These are phyloP conservation scores for Heloderma charlesbogerti DNA, from an alignment of 2,113 vertebrate species.

Conservation along the genomic window DNA sequence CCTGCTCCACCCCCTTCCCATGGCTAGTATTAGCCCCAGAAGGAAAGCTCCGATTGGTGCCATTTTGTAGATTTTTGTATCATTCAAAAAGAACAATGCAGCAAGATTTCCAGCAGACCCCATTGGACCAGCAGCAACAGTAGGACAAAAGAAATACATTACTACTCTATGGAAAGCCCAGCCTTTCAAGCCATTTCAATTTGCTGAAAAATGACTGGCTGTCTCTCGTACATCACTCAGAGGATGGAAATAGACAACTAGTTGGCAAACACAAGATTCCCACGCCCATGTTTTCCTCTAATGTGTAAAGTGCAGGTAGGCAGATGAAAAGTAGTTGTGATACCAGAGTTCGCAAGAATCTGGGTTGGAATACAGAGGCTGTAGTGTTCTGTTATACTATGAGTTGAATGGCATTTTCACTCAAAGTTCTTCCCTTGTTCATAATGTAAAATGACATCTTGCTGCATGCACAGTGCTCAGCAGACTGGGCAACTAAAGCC, in stretches of 20 bases:
- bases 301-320: too few relatives aligned
- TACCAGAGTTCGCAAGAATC: too few relatives aligned
- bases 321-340: too few relatives aligned
- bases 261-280: neutral
- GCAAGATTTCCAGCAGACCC: too few relatives aligned
- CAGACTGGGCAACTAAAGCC: too few relatives aligned
- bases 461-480: too few relatives aligned
- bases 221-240: neutral
- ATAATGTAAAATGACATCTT: neutral
- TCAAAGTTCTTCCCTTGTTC: neutral
- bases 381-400: too few relatives aligned
- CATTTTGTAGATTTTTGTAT: neutral
- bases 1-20: too few relatives aligned
- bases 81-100: neutral
- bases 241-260: neutral
- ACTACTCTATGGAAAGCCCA: neutral
- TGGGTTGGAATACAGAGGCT: too few relatives aligned
- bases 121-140: neutral
- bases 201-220: neutral
- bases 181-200: neutral
- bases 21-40: neutral
- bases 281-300: neutral
- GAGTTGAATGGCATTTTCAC: neutral
- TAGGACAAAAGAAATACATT: neutral
- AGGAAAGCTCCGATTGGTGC: neutral